phyloP scores from a whole-genome alignment of 2,113 vertebrate genomes.

The Erythrolamprus reginae region DNA sequence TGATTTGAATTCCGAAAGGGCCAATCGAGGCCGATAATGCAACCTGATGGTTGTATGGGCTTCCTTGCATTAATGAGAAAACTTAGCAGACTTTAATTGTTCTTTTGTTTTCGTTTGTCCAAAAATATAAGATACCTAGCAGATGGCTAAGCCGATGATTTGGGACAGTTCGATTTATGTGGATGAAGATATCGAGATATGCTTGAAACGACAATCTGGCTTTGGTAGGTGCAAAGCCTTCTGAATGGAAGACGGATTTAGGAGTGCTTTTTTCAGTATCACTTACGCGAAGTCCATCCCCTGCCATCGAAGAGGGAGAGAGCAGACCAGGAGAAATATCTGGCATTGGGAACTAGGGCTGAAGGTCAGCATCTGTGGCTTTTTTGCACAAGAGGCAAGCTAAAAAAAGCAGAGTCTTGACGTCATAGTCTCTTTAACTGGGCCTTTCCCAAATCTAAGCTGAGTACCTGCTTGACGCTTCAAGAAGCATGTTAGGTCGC shows the following conservation, averaged over 20 bases:
- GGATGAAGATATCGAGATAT: background rate
- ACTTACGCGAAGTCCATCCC: background rate
- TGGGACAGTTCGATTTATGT: background rate
- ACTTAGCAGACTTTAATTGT: background rate
- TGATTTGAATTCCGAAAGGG: background rate
- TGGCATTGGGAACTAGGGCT: background rate
- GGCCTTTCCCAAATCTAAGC: constrained; percentile 8
- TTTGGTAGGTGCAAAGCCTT: background rate
- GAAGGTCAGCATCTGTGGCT: constrained; percentile 3
- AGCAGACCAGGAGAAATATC: background rate
- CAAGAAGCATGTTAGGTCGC: background rate
- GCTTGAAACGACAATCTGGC: background rate
- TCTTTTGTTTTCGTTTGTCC: background rate
- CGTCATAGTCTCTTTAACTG: background rate
- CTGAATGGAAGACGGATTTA: background rate
- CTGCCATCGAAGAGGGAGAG: background rate
- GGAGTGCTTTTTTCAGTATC: background rate
- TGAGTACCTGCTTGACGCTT: background rate
- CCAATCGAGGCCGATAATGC: background rate
- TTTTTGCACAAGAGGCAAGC: constrained; percentile 11
- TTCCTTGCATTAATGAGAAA: background rate
- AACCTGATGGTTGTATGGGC: background rate
- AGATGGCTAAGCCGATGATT: background rate
- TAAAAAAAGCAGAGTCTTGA: constrained; percentile 7
- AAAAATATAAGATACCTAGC: background rate